These are phyloP conservation scores for Mesorhabditis belari DNA, from an alignment of 2,888 invertebrate species.

Conservation along the genomic window DNA sequence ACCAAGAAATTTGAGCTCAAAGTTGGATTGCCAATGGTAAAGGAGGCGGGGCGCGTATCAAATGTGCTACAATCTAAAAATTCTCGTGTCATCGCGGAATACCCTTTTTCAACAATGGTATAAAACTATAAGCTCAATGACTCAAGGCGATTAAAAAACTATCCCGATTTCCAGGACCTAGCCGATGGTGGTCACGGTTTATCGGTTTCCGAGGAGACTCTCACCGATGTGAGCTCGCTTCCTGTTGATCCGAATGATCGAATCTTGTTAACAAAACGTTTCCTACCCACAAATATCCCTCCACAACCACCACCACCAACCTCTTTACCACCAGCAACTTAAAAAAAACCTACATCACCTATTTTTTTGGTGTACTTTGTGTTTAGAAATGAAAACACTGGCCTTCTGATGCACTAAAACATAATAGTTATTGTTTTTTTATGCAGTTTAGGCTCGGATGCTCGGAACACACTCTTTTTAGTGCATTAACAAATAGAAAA, in stretches of 20 bases:
- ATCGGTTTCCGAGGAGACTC: constrained; percentile 45
- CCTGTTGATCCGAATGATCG: constrained; percentile 16
- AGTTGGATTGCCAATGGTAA: not conserved
- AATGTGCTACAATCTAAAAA: too few species aligned
- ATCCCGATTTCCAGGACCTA: constrained; percentile 26
- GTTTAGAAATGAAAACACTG: too few species aligned
- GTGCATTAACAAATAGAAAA: too few species aligned
- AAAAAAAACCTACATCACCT: not conserved
- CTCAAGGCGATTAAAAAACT: constrained; percentile 6
- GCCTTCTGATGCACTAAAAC: too few species aligned
- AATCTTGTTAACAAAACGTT: constrained; percentile 24
- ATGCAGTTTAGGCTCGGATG: too few species aligned
- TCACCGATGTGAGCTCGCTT: constrained; percentile 24
- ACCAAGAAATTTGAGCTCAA: not conserved
- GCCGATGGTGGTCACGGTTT: constrained; percentile 33
- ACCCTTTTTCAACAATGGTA: not conserved
- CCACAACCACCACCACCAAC: constrained; percentile 11
- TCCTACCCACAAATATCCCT: constrained; percentile 27
- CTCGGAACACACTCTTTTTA: too few species aligned
- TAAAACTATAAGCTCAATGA: not conserved
- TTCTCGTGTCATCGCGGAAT: too few species aligned
- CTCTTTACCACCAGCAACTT: not conserved
- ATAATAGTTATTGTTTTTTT: too few species aligned
- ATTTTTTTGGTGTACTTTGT: too few species aligned
- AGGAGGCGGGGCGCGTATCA: not conserved